Percentiles rank a stretch among this genome's conserved stretches.
phyloP scores from a whole-genome alignment of 2,797 vertebrate species.

The Xenentodon cancila region DNA sequence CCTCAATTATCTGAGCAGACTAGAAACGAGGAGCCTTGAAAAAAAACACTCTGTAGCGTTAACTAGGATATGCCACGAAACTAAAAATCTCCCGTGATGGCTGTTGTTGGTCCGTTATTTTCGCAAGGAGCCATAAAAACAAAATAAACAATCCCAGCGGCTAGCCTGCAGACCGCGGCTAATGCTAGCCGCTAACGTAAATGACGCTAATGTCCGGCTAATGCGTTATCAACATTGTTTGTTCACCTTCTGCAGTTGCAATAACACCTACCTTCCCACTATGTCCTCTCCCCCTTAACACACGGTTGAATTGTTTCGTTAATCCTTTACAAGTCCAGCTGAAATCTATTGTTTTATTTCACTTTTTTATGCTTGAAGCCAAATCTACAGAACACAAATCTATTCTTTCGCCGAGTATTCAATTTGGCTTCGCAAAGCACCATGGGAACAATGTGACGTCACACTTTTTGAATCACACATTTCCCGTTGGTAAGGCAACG shows the following conservation, averaged over 20 bases:
- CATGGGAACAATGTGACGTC: conserved; percentile 75
- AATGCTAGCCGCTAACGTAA: conserved; percentile 49
- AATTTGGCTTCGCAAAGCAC: conserved; percentile 66
- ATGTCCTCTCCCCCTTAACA: conserved; percentile 1
- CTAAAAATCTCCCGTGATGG: too few species aligned
- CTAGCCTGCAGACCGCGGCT: conserved; percentile 19
- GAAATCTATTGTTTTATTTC: conserved; percentile 6
- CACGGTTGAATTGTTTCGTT: background rate
- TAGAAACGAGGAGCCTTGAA: background rate
- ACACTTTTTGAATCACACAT: conserved; percentile 74
- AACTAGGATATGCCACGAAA: background rate
- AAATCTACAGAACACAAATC: conserved; percentile 43
- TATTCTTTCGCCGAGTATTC: conserved; percentile 65
- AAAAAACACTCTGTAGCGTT: background rate
- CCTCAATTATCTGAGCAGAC: conserved; percentile 2
- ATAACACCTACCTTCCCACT: conserved; percentile 43
- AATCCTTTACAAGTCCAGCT: background rate
- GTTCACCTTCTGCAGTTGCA: conserved; percentile 27
- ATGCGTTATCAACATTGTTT: conserved; percentile 67
- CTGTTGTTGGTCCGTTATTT: background rate
- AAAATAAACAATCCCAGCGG: background rate
- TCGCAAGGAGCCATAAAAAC: background rate
- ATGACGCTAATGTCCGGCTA: conserved; percentile 46
- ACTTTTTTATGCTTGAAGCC: conserved; percentile 31
- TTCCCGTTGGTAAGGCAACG: conserved; percentile 74